Percentiles rank a stretch among this genome's conserved stretches.
These are phyloP conservation scores for Watsonalla cultraria DNA, from an alignment of 2,888 invertebrate species.

Conservation along the genomic window DNA sequence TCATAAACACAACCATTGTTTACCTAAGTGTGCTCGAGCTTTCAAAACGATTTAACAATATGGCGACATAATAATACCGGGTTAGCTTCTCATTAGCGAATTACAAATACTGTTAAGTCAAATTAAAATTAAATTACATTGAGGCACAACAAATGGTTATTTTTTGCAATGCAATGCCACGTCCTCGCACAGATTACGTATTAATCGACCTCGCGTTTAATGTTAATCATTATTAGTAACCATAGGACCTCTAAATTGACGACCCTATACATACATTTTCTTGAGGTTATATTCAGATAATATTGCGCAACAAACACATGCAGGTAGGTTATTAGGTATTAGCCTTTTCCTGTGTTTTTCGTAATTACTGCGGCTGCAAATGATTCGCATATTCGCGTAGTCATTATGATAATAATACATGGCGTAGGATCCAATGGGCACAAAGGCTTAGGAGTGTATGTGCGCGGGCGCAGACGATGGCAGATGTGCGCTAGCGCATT, in stretches of 20 bases:
- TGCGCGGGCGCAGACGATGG: constrained; percentile 57
- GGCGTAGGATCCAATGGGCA: constrained; percentile 31
- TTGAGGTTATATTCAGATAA: not conserved
- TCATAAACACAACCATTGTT: constrained; percentile 43
- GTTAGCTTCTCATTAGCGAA: constrained; percentile 12
- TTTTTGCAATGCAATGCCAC: constrained; percentile 47
- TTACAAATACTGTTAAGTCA: not conserved
- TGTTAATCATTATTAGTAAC: constrained; percentile 36
- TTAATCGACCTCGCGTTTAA: constrained; percentile 52
- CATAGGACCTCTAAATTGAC: constrained; percentile 30
- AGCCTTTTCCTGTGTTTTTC: too few relatives aligned
- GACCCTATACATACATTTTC: constrained; percentile 19
- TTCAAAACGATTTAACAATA: constrained; percentile 24
- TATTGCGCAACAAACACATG: not conserved
- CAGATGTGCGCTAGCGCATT: constrained; percentile 69
- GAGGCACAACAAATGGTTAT: constrained; percentile 36
- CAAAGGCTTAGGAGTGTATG: constrained; percentile 27
- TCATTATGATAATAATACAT: constrained; percentile 35
- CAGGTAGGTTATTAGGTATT: not conserved
- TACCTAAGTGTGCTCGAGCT: constrained; percentile 18
- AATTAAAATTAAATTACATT: constrained; percentile 13
- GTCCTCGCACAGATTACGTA: constrained; percentile 54
- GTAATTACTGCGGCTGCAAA: not conserved
- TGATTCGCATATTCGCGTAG: constrained; percentile 20
- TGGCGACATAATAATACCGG: constrained; percentile 25